phyloP scores from a whole-genome alignment of 2,113 vertebrate species.

The Felis chaus region DNA sequence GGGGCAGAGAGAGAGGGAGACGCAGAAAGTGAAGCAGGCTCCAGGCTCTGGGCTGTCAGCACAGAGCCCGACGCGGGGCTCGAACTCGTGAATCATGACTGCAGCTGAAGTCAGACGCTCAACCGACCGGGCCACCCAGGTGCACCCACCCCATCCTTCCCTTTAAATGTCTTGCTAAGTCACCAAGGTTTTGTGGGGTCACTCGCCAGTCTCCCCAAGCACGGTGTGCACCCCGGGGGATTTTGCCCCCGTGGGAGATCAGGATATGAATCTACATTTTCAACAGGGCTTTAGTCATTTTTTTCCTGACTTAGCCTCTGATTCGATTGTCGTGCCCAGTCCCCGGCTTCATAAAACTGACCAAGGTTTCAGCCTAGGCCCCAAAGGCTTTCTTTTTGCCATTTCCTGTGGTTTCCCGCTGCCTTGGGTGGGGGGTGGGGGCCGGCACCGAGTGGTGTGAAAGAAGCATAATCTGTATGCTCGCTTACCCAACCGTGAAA shows the following conservation, averaged over 20 bases:
- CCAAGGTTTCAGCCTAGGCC: background rate
- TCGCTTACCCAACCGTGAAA: background rate
- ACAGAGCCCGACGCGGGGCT: too few species aligned
- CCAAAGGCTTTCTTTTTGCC: too few species aligned
- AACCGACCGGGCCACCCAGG: too few species aligned
- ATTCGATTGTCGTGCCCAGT: too few species aligned
- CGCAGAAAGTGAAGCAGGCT: too few species aligned
- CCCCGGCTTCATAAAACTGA: too few species aligned
- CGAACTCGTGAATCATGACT: too few species aligned
- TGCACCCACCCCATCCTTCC: background rate
- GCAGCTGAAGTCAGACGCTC: fast-evolving
- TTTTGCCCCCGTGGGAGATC: background rate
- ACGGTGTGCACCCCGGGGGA: too few species aligned
- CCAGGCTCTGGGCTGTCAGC: too few species aligned
- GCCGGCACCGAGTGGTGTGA: background rate
- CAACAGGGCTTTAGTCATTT: background rate
- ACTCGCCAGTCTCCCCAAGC: background rate
- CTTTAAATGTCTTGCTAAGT: background rate
- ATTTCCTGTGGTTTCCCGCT: background rate
- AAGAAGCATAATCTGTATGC: background rate
- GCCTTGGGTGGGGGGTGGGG: background rate
- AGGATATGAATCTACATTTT: too few species aligned
- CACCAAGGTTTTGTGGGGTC: too few species aligned
- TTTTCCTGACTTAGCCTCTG: background rate
- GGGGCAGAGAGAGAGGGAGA: too few species aligned